Evolutionary conservation across 2,888 invertebrate genomes (phyloP), one percentile per base, ranked within the genome.

Genomic region (Orthosia gothica): DNA sequence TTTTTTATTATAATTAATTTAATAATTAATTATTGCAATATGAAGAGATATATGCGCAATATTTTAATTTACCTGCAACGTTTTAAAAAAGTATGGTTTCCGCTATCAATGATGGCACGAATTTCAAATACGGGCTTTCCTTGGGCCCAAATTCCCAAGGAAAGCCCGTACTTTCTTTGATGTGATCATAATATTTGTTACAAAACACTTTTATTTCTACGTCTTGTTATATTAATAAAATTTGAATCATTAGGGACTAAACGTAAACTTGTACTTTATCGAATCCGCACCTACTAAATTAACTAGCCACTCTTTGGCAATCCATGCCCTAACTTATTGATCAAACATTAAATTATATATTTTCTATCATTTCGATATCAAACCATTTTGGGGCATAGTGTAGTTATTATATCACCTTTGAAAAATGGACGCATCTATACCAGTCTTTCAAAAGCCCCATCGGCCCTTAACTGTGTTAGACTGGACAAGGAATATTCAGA

Each of bases 401-500:
- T 26, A 70, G 20, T 66, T 78, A 67, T 57, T 65, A 47, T n/a
- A 64, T 58, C 50, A 62, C 16, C 26, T 61, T 57, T 23, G 1
- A 58, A 84, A 71, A 74, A 96, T 96, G 96, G 94, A 96, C 84
- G 92, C 93, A 11, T 95, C 96, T 9, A 91, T 96, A 32, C 96
- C 97, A 0, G 92, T 95, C 54, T 97, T 97, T 89, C 97, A 98
- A 87, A 98, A 98, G 89, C 97, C 98, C 0, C 95, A 97, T 62
- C 97, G 97, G 45, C 97, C 97, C 78, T 93, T 97, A 65, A 97
- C 97, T 47, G 96, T 98, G 69, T 95, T 97, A 58, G 98, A 98
- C 90, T 98, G 98, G 98, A 97, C 98, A 81, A 97, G 97, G 40
- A 98, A 98, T 79, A 97, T 98, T 79, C 98, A 97, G 94, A 97